Evolutionary conservation across 2,113 vertebrate species (phyloP), one percentile per base, ranked within the genome.

Genomic region (Ceratotherium simum): DNA sequence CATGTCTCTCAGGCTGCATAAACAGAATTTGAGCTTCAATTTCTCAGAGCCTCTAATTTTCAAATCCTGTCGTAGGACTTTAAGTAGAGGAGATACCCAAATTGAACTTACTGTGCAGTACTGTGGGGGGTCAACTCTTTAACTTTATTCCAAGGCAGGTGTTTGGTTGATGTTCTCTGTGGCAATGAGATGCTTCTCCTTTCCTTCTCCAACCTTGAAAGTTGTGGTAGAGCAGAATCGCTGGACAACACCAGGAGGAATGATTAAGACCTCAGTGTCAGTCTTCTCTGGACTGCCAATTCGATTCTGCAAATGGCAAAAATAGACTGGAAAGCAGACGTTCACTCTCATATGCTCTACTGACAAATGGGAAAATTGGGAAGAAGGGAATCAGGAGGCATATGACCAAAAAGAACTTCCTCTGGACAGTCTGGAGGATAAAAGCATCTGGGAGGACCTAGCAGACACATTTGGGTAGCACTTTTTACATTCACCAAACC

Each of bases 261-360:
- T 97, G 90, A 91, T 89, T 92, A 25, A 96, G 94, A 95, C 79
- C 48, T 36, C 21, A 9, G 1, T 54, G 88, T 46, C 91, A 92
- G 3, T 69, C 90, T 87, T 84, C 87, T 97, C 90, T 95, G 21
- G 79, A 81, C 69, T 86, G 36, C 82, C 84, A 58, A 3, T 1
- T 0, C 20, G 46, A 65, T 84, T 42, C 48, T 91, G 83, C 48
- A 89, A 92, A 36, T 90, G 79, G 54, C 80, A 95, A 97, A 64
- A 0, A 0, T 29, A 97, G 91, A 72, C 17, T 42, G 1, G 8
- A 72, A 95, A 92, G 91, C 60, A 93, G 0, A 96, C 97, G 76
- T 82, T 95, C 67, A 81, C 81, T 91, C 69, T 97, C 81, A 64
- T 4, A 0, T 25, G 56, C 73, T 88, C 87, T 91, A 51, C 86